Conservation (phyloP, 1,140 invertebrate genomes). For the Augochlora pura region DNA sequence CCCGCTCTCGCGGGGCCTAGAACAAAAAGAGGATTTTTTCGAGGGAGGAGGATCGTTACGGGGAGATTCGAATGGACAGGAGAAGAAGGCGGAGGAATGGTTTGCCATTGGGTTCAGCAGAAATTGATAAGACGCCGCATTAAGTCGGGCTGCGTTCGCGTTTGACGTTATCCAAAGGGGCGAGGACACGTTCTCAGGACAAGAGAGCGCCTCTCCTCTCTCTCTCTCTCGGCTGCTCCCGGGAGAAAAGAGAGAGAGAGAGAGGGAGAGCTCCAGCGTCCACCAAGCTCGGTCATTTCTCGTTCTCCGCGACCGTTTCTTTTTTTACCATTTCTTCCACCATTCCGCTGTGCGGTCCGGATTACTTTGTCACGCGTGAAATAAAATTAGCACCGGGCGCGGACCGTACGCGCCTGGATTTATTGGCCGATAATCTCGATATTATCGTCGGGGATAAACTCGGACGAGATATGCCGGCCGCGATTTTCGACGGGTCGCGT, state of each 20-base stretch:
- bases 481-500: conserved; percentile 19
- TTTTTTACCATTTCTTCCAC: conserved; percentile 29
- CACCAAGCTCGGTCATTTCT: neutral
- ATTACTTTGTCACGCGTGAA: conserved; percentile 61
- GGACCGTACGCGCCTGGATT: conserved; percentile 26
- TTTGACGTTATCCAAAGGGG: conserved; percentile 55
- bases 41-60: neutral
- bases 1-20: neutral
- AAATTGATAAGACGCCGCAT: conserved; percentile 65
- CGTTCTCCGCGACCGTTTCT: conserved; percentile 22
- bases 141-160: conserved; percentile 48
- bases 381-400: conserved; percentile 47
- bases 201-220: conserved; percentile 2
- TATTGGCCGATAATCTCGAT: conserved; percentile 35
- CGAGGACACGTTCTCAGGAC: conserved; percentile 24
- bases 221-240: neutral
- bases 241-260: too few species aligned
- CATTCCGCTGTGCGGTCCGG: conserved; percentile 40
- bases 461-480: neutral
- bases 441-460: conserved; percentile 26
- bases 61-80: conserved; percentile 23
- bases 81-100: conserved; percentile 7
- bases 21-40: neutral
- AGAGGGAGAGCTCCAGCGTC: too few species aligned
- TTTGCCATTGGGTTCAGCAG: conserved; percentile 40